phyloP scores from a whole-genome alignment of 1,140 invertebrate species.

The Plectrocnemia conspersa region DNA sequence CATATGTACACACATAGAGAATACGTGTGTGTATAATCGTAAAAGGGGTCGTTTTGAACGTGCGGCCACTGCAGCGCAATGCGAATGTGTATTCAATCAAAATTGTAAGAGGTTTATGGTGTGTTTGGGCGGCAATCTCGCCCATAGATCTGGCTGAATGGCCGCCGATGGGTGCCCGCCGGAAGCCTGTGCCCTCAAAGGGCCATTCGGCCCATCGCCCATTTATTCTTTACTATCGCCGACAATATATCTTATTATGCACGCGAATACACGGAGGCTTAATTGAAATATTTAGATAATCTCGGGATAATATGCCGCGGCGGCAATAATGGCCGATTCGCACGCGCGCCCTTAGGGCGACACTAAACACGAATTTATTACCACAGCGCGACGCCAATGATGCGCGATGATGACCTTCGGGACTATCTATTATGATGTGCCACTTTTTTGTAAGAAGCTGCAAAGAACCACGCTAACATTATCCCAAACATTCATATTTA shows the following conservation, averaged over 20 bases:
- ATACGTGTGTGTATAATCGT: conserved; percentile 1
- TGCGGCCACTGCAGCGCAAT: conserved; percentile 12
- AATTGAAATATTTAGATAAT: conserved; percentile 10
- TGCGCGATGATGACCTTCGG: no score
- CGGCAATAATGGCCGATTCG: not conserved
- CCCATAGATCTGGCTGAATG: conserved; percentile 31
- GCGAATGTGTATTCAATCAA: conserved; percentile 33
- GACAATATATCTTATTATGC: conserved; percentile 4
- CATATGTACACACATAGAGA: not conserved
- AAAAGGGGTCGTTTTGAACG: conserved; percentile 13
- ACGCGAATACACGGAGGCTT: conserved; percentile 7
- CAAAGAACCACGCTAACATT: no score
- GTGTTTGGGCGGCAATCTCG: conserved; percentile 30
- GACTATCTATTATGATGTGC: no score
- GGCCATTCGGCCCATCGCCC: not conserved
- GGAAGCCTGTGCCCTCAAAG: conserved; percentile 27
- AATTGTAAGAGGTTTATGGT: conserved; percentile 34
- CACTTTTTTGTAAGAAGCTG: no score
- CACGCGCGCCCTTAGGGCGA: no score
- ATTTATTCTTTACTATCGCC: conserved; percentile 1
- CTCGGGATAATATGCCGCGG: conserved; percentile 2
- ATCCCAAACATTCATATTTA: no score
- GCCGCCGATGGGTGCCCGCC: conserved; percentile 27
- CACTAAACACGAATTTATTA: no score
- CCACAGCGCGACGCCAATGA: no score